Base-by-base conservation (phyloP, 2,888 invertebrate species). In the Anthoptus insignis region DNA sequence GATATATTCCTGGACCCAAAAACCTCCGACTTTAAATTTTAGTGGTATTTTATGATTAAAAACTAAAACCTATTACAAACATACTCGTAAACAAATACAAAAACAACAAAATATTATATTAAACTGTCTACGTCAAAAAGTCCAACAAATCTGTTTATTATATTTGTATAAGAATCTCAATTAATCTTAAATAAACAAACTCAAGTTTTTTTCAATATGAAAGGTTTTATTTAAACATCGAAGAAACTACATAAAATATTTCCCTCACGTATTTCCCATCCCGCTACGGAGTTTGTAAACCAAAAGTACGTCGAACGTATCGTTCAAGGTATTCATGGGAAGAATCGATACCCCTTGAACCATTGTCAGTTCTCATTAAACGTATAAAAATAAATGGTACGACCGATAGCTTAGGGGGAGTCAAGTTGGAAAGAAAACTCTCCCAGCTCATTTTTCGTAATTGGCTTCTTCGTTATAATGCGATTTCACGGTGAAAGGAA, bases 331-430 rank as follows among this genome's bases (percentile, higher is more conserved):
- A 67, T 71, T 70, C 72, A 68, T 64, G 37, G 64, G 54, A 54
- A 64, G 65, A 58, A 67, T 67, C 65, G 64, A 67, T 67, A 59
- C 76, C 77, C 78, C 75, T 73, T 71, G 75, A 73, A 65, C 70
- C 72, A 73, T 73, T 87, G 88, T 89, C 89, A 86, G 84, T 83
- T 83, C 86, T 87, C 86, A 88, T 90, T 89, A 89, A 79, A 73
- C 76, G 81, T 79, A 84, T 83, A 87, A 85, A 89, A 88, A 88
- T 85, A 86, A 89, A 89, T 86, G 87, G 81, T 81, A 77, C 81
- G 79, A 75, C 76, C 76, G 76, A 77, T 66, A 76, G 45, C 45
- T 45, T 45, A 45, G 80, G 79, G 81, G 76, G 77, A 75, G 76
- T 73, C 71, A 71, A 77, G 75, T 74, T 72, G 73, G 77, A 75